A percentile compares a stretch with the other conserved stretches of the same genome.
phyloP scores from a whole-genome alignment of 1,140 invertebrate species.

The Brachionus paranguensis region DNA sequence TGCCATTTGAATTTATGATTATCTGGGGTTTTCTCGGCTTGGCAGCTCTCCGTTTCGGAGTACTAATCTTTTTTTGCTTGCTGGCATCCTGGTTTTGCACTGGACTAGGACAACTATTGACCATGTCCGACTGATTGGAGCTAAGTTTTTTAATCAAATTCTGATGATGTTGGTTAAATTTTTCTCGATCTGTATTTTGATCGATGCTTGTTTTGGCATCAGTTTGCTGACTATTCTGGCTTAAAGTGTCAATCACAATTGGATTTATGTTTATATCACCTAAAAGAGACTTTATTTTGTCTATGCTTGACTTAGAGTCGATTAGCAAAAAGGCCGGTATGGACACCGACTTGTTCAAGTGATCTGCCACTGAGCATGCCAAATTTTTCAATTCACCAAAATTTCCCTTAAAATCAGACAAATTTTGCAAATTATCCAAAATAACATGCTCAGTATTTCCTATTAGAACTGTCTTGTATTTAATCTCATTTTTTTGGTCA shows the following conservation, averaged over 20 bases:
- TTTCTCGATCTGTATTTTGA: background rate
- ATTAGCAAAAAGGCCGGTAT: constrained; percentile 21
- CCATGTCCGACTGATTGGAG: background rate
- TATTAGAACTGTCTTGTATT: constrained; percentile 20
- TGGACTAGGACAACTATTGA: background rate
- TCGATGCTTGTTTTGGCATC: background rate
- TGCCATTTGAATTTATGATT: background rate
- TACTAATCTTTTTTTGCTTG: background rate
- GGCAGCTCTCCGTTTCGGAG: background rate
- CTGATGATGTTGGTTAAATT: constrained; percentile 16
- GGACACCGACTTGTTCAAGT: constrained; percentile 11
- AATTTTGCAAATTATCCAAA: constrained; percentile 30
- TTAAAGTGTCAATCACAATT: constrained; percentile 10
- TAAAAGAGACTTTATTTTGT: constrained; percentile 8
- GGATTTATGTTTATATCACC: constrained; percentile 23
- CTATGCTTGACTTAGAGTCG: background rate
- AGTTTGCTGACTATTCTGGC: background rate
- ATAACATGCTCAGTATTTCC: constrained; percentile 34
- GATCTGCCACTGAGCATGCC: background rate
- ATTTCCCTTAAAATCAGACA: constrained; percentile 34
- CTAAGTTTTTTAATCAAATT: constrained; percentile 15
- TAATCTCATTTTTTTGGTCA: constrained; percentile 22
- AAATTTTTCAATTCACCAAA: constrained; percentile 20
- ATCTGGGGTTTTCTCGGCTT: constrained; percentile 22
- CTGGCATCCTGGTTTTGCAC: background rate